phyloP scores from a whole-genome alignment of 2,113 vertebrate genomes.

The Sterna hirundo region DNA sequence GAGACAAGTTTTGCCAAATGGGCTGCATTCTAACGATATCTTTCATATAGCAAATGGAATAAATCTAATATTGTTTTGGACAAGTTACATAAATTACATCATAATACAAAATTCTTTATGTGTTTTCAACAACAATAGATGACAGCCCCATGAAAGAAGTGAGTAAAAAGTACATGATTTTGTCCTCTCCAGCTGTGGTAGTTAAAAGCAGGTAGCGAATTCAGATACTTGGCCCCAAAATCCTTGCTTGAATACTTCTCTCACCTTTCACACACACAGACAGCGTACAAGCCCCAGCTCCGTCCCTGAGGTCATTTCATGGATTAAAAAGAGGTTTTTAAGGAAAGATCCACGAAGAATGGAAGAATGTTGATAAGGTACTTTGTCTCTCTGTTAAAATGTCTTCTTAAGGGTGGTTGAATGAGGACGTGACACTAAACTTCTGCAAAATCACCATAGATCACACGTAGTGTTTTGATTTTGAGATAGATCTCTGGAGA shows the following conservation, averaged over 20 bases:
- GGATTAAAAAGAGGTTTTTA: neutral
- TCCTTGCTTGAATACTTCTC: neutral
- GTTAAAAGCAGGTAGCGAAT: neutral
- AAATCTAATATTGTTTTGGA: constrained; percentile 84
- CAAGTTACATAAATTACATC: constrained; percentile 79
- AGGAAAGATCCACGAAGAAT: neutral
- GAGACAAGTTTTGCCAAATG: constrained; percentile 75
- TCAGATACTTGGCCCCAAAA: neutral
- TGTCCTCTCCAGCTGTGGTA: neutral
- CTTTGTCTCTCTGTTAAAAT: neutral
- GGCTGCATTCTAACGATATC: constrained; percentile 76
- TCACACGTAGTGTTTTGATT: accelerated
- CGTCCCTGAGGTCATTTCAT: neutral
- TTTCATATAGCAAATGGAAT: constrained; percentile 80
- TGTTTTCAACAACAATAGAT: constrained; percentile 59
- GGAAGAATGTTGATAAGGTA: neutral
- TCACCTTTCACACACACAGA: neutral
- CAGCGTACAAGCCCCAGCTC: neutral
- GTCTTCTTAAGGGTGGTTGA: neutral
- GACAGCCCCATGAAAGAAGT: neutral
- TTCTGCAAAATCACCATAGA: neutral
- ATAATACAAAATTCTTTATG: constrained; percentile 70
- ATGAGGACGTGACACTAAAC: neutral
- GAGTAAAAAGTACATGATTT: neutral
- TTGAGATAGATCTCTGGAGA: neutral